Conservation (phyloP, 2,113 vertebrate genomes). For the Nanorana parkeri region DNA sequence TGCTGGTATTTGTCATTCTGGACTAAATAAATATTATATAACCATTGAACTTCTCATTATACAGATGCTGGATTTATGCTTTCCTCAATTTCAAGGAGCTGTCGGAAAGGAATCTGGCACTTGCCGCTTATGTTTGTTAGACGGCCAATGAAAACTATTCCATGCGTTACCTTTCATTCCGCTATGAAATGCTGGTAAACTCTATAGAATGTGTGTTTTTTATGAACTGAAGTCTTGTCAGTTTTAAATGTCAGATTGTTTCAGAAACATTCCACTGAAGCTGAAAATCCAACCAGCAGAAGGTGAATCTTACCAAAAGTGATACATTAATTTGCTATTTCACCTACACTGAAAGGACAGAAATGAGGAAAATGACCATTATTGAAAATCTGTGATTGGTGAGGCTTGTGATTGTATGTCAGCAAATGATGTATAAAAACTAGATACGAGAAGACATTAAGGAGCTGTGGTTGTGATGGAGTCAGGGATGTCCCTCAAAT, state of each 20-base stretch:
- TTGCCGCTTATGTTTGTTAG: constrained; percentile 59
- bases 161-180: constrained; percentile 66
- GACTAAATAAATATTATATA: neutral
- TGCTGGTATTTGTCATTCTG: neutral
- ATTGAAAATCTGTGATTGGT: neutral
- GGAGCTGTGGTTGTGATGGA: neutral
- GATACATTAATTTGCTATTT: neutral
- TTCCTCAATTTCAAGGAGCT: constrained; percentile 20
- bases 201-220: constrained; percentile 61
- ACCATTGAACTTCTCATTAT: neutral
- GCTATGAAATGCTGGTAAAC: constrained; percentile 59
- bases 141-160: constrained; percentile 63
- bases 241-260: constrained; percentile 19
- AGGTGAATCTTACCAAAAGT: neutral
- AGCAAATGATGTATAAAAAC: neutral
- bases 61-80: neutral
- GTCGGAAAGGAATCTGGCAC: constrained; percentile 61
- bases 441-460: neutral
- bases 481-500: no score
- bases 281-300: neutral
- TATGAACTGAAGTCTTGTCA: constrained; percentile 62
- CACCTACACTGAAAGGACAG: constrained; percentile 4
- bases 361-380: constrained; percentile 16
- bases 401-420: neutral
- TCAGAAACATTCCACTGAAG: neutral